Percentiles rank a stretch among this genome's conserved stretches.
phyloP scores from a whole-genome alignment of 2,113 vertebrate genomes.

The Oncorhynchus keta region DNA sequence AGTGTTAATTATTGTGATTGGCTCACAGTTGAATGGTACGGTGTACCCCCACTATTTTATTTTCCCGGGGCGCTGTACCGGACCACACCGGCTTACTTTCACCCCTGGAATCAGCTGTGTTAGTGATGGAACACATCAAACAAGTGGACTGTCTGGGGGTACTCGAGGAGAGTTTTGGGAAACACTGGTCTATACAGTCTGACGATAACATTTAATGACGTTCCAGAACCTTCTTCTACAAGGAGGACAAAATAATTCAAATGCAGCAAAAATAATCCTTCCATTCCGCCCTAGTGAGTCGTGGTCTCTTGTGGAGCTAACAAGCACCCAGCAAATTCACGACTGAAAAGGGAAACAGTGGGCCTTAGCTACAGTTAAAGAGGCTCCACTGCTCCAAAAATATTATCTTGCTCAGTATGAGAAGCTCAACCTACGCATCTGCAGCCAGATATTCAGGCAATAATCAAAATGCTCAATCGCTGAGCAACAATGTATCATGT shows the following conservation, averaged over 20 bases:
- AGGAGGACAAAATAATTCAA: neutral
- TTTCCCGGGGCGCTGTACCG: no score
- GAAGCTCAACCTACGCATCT: neutral
- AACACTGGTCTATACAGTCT: no score
- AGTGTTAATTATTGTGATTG: no score
- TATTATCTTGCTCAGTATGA: neutral
- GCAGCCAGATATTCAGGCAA: neutral
- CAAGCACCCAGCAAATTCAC: neutral
- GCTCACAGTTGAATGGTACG: no score
- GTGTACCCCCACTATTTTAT: no score
- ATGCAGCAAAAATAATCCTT: neutral
- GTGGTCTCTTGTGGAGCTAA: neutral
- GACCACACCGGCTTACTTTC: no score
- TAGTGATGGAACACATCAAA: no score
- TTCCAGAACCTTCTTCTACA: neutral
- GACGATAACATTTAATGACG: neutral
- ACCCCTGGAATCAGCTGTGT: no score
- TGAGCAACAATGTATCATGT: neutral
- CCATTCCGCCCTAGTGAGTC: neutral
- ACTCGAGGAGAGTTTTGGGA: no score
- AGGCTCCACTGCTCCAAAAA: neutral
- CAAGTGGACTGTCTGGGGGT: no score
- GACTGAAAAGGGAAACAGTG: neutral
- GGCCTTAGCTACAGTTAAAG: neutral
- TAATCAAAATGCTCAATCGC: conserved; percentile 14